A percentile compares a stretch with the other conserved stretches of the same genome.
Evolutionary conservation across 2,797 vertebrate species (phyloP).

Genomic region (Lophius americanus): DNA sequence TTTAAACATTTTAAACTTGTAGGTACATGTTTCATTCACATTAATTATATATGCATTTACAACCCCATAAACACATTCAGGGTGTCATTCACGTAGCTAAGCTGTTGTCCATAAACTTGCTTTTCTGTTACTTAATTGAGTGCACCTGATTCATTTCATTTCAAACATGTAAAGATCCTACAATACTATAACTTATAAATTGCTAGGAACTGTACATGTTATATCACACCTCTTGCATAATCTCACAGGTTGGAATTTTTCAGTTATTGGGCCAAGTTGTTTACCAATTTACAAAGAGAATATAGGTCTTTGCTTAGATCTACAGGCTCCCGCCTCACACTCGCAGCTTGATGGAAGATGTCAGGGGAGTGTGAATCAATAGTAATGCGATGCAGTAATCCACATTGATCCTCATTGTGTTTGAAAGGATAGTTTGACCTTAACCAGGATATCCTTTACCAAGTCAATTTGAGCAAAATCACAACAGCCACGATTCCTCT

Average conservation of each 20-base stretch:
- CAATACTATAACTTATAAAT: not conserved
- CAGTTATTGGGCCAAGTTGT: not conserved
- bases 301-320: not conserved
- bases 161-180: not conserved
- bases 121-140: not conserved
- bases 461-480: conserved; percentile 31
- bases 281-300: not conserved
- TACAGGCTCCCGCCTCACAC: not conserved
- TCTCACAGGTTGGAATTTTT: not conserved
- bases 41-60: conserved; percentile 12
- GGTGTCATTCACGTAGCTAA: not conserved
- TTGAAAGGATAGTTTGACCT: not conserved
- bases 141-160: not conserved
- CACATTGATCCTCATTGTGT: not conserved
- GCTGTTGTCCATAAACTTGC: not conserved
- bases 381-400: too few species aligned
- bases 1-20: conserved; percentile 44
- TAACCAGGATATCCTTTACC: conserved; percentile 2
- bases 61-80: not conserved
- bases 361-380: too few species aligned
- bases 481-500: conserved; percentile 1
- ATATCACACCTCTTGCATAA: not conserved
- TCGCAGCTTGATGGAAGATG: not conserved
- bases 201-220: not conserved
- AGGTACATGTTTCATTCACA: conserved; percentile 39